Percentiles rank a stretch among this genome's conserved stretches.
These are phyloP conservation scores for Erpetoichthys calabaricus DNA, from an alignment of 2,797 vertebrate genomes.

Conservation along the genomic window DNA sequence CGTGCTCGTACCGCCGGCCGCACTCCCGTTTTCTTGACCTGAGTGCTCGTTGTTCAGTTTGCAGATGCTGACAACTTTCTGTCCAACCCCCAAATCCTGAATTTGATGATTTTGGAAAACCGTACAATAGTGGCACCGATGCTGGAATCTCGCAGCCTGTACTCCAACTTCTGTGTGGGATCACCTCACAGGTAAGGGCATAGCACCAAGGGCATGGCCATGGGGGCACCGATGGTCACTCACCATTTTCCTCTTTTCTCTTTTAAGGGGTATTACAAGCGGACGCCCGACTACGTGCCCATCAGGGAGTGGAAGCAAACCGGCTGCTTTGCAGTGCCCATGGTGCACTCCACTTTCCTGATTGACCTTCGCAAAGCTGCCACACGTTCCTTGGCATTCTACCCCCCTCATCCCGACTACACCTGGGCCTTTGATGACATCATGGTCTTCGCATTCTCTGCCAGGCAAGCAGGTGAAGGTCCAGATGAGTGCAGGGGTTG, in stretches of 20 bases:
- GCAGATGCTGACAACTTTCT: slow-evolving; percentile 84
- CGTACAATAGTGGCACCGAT: slow-evolving; percentile 80
- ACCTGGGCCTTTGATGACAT: slow-evolving; percentile 95
- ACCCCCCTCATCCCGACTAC: slow-evolving; percentile 83
- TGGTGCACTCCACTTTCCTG: slow-evolving; percentile 90
- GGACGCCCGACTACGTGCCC: slow-evolving; percentile 82
- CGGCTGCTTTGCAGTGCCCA: slow-evolving; percentile 81
- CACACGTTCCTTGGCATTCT: slow-evolving; percentile 62
- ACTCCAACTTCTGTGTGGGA: slow-evolving; percentile 97
- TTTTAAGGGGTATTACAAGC: slow-evolving; percentile 80
- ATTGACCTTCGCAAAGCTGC: slow-evolving; percentile 77
- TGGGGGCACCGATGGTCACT: background rate
- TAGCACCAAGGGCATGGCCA: too few relatives aligned
- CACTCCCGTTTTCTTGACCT: slow-evolving; percentile 12
- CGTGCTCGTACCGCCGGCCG: background rate
- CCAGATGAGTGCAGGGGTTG: slow-evolving; percentile 1
- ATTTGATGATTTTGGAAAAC: slow-evolving; percentile 83
- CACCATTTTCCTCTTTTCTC: slow-evolving; percentile 1
- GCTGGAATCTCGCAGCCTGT: slow-evolving; percentile 83
- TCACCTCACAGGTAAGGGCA: slow-evolving; percentile 77
- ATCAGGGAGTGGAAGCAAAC: slow-evolving; percentile 84
- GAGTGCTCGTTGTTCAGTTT: slow-evolving; percentile 48
- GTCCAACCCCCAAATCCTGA: slow-evolving; percentile 74
- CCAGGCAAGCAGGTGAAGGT: slow-evolving; percentile 70
- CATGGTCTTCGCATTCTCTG: slow-evolving; percentile 95